phyloP scores from a whole-genome alignment of 2,797 vertebrate genomes.

The Smutsia temminckii region DNA sequence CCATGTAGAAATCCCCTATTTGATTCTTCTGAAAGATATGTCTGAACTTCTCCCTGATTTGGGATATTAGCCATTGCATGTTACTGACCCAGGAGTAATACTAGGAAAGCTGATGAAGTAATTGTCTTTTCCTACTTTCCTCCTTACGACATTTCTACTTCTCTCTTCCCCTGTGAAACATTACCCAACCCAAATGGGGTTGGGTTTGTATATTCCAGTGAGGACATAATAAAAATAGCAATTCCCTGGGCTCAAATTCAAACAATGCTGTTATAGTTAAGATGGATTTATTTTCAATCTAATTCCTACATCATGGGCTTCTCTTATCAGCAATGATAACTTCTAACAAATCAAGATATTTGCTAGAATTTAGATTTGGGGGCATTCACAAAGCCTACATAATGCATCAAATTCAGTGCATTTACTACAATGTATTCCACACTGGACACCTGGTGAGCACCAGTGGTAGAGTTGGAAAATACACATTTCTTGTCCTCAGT shows the following conservation, averaged over 20 bases:
- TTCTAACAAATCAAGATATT: neutral
- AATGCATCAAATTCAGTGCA: neutral
- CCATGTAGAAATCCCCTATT: neutral
- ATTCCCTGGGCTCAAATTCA: conserved; percentile 28
- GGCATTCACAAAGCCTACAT: neutral
- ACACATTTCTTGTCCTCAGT: neutral
- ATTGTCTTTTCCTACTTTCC: conserved; percentile 11
- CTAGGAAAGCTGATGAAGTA: neutral
- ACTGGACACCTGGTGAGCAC: neutral
- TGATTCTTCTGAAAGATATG: neutral
- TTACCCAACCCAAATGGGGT: neutral
- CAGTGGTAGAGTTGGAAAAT: neutral
- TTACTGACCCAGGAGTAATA: neutral
- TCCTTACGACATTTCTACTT: neutral
- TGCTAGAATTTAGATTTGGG: neutral
- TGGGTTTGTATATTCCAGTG: neutral
- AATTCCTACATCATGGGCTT: neutral
- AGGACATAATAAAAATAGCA: neutral
- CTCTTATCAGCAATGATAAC: neutral
- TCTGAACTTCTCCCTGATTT: conserved; percentile 26
- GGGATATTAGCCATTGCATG: neutral
- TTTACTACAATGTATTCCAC: neutral
- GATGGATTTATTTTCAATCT: neutral
- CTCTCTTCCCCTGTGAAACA: neutral
- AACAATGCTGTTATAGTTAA: neutral